phyloP scores from a whole-genome alignment of 2,888 invertebrate genomes.

The Eilema depressum region DNA sequence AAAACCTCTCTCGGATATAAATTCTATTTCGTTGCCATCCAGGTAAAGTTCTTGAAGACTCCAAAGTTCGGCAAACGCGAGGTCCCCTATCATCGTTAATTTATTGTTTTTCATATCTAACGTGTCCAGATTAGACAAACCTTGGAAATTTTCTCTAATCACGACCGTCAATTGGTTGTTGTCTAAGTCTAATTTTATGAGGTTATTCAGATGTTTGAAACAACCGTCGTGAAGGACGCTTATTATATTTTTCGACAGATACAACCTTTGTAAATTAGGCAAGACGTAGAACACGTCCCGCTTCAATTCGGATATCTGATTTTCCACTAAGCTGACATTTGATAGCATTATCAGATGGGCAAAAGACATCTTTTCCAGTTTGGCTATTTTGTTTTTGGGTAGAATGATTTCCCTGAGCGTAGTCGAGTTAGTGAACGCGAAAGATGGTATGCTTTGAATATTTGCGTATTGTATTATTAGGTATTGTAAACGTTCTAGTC shows the following conservation, averaged over 20 bases:
- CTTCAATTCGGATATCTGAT: constrained; percentile 91
- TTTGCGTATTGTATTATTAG: constrained; percentile 91
- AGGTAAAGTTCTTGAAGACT: constrained; percentile 90
- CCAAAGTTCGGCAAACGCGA: constrained; percentile 93
- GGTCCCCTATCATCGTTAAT: constrained; percentile 93
- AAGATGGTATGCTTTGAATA: constrained; percentile 90
- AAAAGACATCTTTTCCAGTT: constrained; percentile 90
- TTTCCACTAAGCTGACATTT: constrained; percentile 91
- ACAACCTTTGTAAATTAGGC: constrained; percentile 91
- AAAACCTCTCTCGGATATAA: constrained; percentile 92
- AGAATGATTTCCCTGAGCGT: constrained; percentile 90
- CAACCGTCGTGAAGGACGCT: constrained; percentile 95
- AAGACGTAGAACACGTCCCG: constrained; percentile 92
- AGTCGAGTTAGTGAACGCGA: constrained; percentile 92
- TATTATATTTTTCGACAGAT: constrained; percentile 94
- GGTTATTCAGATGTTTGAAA: constrained; percentile 90
- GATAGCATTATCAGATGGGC: constrained; percentile 91
- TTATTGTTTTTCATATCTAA: constrained; percentile 92
- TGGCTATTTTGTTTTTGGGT: constrained; percentile 90
- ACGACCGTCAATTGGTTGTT: constrained; percentile 91
- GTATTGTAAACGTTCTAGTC: constrained; percentile 89
- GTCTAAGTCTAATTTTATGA: constrained; percentile 93
- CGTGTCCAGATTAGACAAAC: constrained; percentile 90
- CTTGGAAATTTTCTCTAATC: constrained; percentile 92
- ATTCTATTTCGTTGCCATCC: constrained; percentile 90